Evolutionary conservation across 1,140 invertebrate genomes (phyloP).

Genomic region (Laodelphax striatellus): DNA sequence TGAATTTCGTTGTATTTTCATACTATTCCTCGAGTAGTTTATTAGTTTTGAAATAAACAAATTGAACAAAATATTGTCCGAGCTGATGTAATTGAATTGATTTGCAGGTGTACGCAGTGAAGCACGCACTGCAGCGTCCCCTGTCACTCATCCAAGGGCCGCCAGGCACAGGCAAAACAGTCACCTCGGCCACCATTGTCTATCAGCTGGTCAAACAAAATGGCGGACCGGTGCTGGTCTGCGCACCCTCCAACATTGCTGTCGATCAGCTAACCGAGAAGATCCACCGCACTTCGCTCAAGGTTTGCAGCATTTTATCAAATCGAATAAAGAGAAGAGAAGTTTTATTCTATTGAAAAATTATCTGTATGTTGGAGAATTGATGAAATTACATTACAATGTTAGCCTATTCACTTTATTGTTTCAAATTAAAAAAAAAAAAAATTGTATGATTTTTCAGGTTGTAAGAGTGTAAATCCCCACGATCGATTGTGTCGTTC

Average conservation of each 20-base stretch:
- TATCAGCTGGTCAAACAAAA: conserved; percentile 95
- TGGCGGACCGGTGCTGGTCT: conserved; percentile 90
- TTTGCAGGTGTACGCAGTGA: conserved; percentile 88
- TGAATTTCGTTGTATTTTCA: no score
- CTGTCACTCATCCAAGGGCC: conserved; percentile 86
- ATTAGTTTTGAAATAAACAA: no score
- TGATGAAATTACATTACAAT: no score
- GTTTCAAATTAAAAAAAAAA: no score
- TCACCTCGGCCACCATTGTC: conserved; percentile 98
- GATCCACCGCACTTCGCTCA: conserved; percentile 93
- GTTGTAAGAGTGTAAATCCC: conserved; percentile 93
- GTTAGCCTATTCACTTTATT: no score
- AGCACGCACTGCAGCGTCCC: conserved; percentile 94
- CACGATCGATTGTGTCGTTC: conserved; percentile 96
- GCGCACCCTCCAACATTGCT: conserved; percentile 97
- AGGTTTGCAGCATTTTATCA: conserved; percentile 33
- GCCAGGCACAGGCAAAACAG: conserved; percentile 91
- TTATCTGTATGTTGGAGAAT: no score
- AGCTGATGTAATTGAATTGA: no score
- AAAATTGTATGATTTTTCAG: conserved; percentile 17
- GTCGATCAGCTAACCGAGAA: conserved; percentile 99
- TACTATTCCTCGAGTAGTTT: no score
- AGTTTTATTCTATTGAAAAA: no score
- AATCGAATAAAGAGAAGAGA: no score
- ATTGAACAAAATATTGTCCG: no score